A percentile compares a stretch with the other conserved stretches of the same genome.
These are phyloP conservation scores for Cepaea nemoralis DNA, from an alignment of 1,140 invertebrate genomes.

Conservation along the genomic window DNA sequence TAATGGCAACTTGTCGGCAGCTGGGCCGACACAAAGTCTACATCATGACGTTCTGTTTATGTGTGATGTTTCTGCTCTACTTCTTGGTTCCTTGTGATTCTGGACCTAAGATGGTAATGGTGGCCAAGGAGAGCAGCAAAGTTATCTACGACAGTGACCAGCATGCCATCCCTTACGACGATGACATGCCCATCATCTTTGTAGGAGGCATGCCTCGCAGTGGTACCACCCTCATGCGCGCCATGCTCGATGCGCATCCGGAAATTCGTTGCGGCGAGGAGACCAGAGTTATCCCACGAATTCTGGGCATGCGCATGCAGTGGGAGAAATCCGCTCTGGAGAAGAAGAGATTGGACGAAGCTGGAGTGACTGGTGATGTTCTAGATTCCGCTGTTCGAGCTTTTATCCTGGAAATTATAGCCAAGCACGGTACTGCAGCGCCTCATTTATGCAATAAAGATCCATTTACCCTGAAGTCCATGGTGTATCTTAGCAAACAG, in stretches of 20 bases:
- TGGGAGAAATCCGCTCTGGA: constrained; percentile 66
- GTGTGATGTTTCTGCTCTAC: constrained; percentile 42
- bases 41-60: constrained; percentile 2
- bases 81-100: constrained; percentile 47
- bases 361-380: constrained; percentile 91
- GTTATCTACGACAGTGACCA: constrained; percentile 58
- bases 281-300: constrained; percentile 90
- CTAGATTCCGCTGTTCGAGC: constrained; percentile 94
- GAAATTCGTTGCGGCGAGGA: constrained; percentile 98
- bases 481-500: constrained; percentile 82
- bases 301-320: constrained; percentile 66
- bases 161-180: constrained; percentile 73
- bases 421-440: constrained; percentile 88
- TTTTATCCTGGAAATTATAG: constrained; percentile 88
- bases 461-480: constrained; percentile 92
- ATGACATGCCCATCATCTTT: constrained; percentile 93
- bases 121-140: constrained; percentile 55
- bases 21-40: constrained; percentile 19
- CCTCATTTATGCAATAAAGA: constrained; percentile 96
- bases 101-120: constrained; percentile 55
- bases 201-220: constrained; percentile 97
- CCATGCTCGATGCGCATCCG: constrained; percentile 98
- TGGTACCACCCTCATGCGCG: constrained; percentile 96
- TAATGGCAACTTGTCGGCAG: constrained; percentile 33
- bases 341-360: constrained; percentile 85